Base-by-base conservation (phyloP, 1,140 invertebrate genomes). In the Leucophenga varia region DNA sequence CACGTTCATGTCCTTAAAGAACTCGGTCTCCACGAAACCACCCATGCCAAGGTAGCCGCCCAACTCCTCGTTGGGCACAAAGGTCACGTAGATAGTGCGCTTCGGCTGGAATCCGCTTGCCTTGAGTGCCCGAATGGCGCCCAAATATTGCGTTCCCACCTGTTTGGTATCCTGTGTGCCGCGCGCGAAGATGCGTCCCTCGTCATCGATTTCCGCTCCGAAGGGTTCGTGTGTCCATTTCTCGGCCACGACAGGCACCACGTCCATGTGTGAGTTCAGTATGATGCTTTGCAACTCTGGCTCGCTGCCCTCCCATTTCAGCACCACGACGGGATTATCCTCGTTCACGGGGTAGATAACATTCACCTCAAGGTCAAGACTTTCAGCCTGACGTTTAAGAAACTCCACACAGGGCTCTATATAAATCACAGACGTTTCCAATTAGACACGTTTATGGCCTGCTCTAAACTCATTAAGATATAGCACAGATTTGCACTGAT, bases 61-160 rank as follows among this genome's bases (percentile, higher is more conserved):
- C 52, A 90, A 86, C 79, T 97, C 93, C 76, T 97, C 93, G 78
- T 95, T 92, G 77, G 91, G 89, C n/a, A 91, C 87, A 79, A 90
- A 94, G 2, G 83, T 81, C 3, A 94, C 56, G 61, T 89, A 86
- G 9, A 90, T 69, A 3, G 86, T 90, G 45, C 89, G 77, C 49
- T 81, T 79, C 14, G 85, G 76, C 45, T 63, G 65, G 2, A 80
- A 64, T 2, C 82, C 84, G 16, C 80, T 67, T 4, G 74, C 64
- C 59, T 86, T 87, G 1, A 93, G 68, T 22, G 78, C 72, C 48
- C 86, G 76, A 2, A 93, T 79, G 2, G 90, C 86, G 59, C 90
- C 91, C 20, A 93, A 51, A 74, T 92, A 89, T 75, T 89, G 84
- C 35, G 88, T 85, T n/a, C 81, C 85, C 20, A 89, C 83, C 52